Evolutionary conservation across 2,113 vertebrate genomes (phyloP), one percentile per base, ranked within the genome.

Genomic region (Paracyprichromis sp.): DNA sequence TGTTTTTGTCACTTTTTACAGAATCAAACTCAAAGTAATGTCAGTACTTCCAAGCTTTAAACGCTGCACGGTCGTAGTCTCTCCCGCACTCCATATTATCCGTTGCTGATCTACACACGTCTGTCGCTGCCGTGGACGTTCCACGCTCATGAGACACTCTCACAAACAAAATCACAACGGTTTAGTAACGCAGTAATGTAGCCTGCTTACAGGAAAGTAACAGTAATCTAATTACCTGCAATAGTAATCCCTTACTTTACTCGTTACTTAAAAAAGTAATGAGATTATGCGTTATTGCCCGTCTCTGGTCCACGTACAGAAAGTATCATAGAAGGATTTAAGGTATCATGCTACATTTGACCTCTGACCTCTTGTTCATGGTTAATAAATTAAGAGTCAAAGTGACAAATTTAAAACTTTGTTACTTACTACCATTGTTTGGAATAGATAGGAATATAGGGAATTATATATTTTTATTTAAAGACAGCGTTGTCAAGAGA

Each of bases 201-300:
- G n/a, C n/a, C n/a, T n/a, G n/a, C n/a, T n/a, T n/a, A n/a, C n/a
- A n/a, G n/a, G n/a, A n/a, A n/a, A n/a, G n/a, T n/a, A n/a, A n/a
- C n/a, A n/a, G n/a, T n/a, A n/a, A n/a, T n/a, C n/a, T n/a, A n/a
- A n/a, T n/a, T n/a, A n/a, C n/a, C n/a, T n/a, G n/a, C n/a, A n/a
- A n/a, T n/a, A n/a, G n/a, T n/a, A n/a, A 16, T 59, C 56, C 8
- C 13, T 16, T 59, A 29, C 7, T 59, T 59, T 59, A 59, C 24
- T 59, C 7, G 7, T 29, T 16, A 59, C 24, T 59, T 29, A 1
- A 16, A 56, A 56, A 57, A 59, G 13, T 59, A 29, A 59, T 16
- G 1, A 26, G 24, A 29, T 29, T 59, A 57, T 59, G 24, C 4
- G 0, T 26, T 59, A 9, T 9, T 59, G 13, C 56, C 56, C 0